phyloP scores from a whole-genome alignment of 2,888 invertebrate species.

The Aelia acuminata region DNA sequence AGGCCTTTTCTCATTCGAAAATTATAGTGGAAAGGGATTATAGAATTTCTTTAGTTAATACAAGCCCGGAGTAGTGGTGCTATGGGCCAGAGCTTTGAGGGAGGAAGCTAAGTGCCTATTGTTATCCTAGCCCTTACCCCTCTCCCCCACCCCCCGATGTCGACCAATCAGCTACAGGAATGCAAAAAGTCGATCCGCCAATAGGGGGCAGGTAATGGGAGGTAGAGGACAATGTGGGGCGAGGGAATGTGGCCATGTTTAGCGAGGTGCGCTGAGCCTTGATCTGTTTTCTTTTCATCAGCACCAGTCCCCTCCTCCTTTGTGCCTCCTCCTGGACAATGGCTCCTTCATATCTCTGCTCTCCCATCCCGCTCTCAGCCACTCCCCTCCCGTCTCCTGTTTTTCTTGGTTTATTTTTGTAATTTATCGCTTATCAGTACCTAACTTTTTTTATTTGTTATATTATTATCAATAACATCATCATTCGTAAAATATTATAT shows the following conservation, averaged over 20 bases:
- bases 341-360: conserved; percentile 37
- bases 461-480: neutral
- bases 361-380: neutral
- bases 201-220: conserved; percentile 3
- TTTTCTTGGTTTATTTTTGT: conserved; percentile 13
- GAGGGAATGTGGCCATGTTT: conserved; percentile 6
- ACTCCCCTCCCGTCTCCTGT: neutral
- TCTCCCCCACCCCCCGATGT: neutral
- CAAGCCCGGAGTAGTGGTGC: neutral
- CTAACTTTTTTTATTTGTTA: neutral
- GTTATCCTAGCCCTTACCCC: neutral
- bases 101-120: conserved; percentile 8
- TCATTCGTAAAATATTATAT: neutral
- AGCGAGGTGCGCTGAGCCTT: conserved; percentile 11
- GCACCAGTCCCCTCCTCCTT: neutral
- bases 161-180: conserved; percentile 7
- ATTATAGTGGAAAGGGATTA: too few species aligned
- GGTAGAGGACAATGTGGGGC: neutral
- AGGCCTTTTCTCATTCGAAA: too few species aligned
- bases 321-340: conserved; percentile 11
- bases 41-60: neutral
- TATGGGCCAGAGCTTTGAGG: neutral
- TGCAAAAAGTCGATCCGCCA: conserved; percentile 27
- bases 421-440: neutral
- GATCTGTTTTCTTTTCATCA: conserved; percentile 50